Evolutionary conservation across 2,113 vertebrate species (phyloP), one percentile per base, ranked within the genome.

Genomic region (Eptesicus fuscus): DNA sequence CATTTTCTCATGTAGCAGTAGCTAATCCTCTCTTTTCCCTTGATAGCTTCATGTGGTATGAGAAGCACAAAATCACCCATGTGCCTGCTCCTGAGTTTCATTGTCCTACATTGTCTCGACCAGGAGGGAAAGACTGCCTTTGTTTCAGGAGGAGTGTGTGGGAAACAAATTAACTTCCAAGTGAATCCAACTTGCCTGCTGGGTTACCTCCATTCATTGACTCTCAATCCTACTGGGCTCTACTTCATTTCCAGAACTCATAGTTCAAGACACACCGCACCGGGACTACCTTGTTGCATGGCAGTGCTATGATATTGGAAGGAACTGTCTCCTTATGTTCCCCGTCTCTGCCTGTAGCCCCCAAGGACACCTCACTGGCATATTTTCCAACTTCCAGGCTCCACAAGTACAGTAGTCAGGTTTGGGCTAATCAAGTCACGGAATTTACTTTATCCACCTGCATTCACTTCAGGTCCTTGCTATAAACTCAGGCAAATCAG

Each of bases 1-100:
- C 71, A 73, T 96, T 96, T 94, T 73, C 51, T 69, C 93, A 86
- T 73, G 80, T 71, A 76, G 40, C 71, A 89, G 70, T 61, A 87
- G 32, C 23, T 53, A 95, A 86, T 71, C 87, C 71, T 91, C 63
- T 71, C 44, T 88, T 85, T 93, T 88, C 44, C n/a, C 20, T 88
- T 84, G 42, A 16, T 56, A 93, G 83, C 37, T 70, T 85, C 32
- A 4, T 49, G 47, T 89, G 78, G 71, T 87, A 0, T 2, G 88
- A 49, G 49, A 94, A 84, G 7, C 23, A 83, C 63, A 85, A 95
- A 83, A 74, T 0, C 67, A 87, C 47, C 1, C 1, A 0, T 5
- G 4, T 49, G 6, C 67, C n/a, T 65, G 77, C 35, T 82, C 76
- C n/a, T 83, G 59, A 53, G 7, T 93, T 88, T 49, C 20, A 18